Conservation (phyloP, 2,888 invertebrate genomes). For the Pocota personata region DNA sequence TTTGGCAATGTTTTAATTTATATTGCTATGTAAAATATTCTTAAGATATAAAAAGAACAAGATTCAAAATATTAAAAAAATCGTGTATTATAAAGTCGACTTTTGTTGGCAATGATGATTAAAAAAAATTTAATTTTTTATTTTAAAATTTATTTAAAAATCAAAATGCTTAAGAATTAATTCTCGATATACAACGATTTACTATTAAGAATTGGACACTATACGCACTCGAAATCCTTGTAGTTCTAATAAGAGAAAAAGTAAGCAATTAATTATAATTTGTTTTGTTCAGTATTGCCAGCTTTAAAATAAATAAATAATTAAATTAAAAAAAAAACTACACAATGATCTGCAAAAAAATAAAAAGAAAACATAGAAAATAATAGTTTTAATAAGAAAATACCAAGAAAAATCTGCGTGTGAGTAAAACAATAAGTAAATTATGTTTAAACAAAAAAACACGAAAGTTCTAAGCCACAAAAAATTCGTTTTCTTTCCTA, state of each 20-base stretch:
- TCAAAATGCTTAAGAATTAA: conserved; percentile 34
- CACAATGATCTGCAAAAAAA: conserved; percentile 62
- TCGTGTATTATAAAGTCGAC: conserved; percentile 45
- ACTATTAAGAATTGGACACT: conserved; percentile 67
- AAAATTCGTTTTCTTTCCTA: conserved; percentile 5
- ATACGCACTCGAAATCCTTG: conserved; percentile 61
- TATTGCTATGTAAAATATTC: conserved; percentile 57
- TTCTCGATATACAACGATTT: conserved; percentile 71
- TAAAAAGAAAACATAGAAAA: conserved; percentile 52
- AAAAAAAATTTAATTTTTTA: neutral
- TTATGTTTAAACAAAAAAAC: conserved; percentile 71
- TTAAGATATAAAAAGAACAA: conserved; percentile 29
- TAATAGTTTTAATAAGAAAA: conserved; percentile 75
- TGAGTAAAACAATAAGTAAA: conserved; percentile 73
- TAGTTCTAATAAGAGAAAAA: conserved; percentile 40
- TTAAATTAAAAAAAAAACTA: conserved; percentile 15
- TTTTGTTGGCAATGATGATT: conserved; percentile 56
- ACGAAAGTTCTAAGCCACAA: conserved; percentile 57
- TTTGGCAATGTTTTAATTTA: conserved; percentile 53
- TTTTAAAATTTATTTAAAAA: conserved; percentile 14
- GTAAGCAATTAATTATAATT: conserved; percentile 37
- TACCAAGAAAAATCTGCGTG: conserved; percentile 78
- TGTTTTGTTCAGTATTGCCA: conserved; percentile 47
- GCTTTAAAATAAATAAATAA: conserved; percentile 29
- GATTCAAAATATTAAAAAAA: conserved; percentile 1